Base-by-base conservation (phyloP, 2,888 invertebrate species). In the Allolobophora icterica region DNA sequence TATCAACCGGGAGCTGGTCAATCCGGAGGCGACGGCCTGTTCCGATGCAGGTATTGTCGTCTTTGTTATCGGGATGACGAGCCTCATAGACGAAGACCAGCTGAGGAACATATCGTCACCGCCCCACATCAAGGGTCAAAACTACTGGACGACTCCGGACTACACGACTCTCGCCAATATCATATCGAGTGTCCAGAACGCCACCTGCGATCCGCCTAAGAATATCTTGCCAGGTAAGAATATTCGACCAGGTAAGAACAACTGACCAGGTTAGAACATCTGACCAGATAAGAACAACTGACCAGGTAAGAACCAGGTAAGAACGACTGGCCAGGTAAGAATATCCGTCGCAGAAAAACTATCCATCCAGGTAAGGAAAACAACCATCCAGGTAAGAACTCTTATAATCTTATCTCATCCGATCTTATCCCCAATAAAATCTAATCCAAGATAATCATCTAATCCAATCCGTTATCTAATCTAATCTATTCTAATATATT, bases 1-100 rank as follows among this genome's bases (percentile, higher is more conserved):
- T 90, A 93, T 94, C 71, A 93, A 94, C 84, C 87, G 93, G 17
- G 90, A 92, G 71, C 90, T 92, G 35, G 94, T 94, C 1, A 92
- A 94, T 42, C 93, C 94, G 24, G 92, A 92, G 45, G 92, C 92
- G 8, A 38, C 19, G n/a, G 52, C 90, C 6, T 58, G 33, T 17
- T 91, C 89, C 45, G 45, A 90, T 19, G 92, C 90, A 13, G 90
- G 91, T 1, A 92, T 92, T 30, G 38, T 40, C 30, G 89, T 92
- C 17, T 91, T 90, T 52, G 90, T 84, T 84, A 90, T 92, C 34
- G 91, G 92, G 34, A 89, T 92, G 34, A 91, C 91, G 30, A 90
- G 90, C 45, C 84, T 89, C 38, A 90, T 93, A n/a, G 91, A 93
- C 38, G 92, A 90, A 24, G 71, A 58, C 17, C 91, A 92, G 42